These are phyloP conservation scores for Aramus guarauna DNA, from an alignment of 2,113 vertebrate species.

Conservation along the genomic window DNA sequence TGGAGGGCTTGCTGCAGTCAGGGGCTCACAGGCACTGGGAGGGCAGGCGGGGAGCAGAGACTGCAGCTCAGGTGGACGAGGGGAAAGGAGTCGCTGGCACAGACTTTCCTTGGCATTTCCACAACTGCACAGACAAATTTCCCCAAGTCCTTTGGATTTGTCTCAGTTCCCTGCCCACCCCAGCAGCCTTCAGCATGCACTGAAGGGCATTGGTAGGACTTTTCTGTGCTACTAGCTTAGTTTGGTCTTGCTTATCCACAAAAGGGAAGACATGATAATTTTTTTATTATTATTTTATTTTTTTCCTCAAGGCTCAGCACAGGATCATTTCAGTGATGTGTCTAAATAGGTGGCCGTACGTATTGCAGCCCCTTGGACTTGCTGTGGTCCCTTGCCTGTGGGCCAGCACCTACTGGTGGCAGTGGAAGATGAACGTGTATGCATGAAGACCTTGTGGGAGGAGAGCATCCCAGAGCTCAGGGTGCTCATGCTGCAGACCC, in stretches of 20 bases:
- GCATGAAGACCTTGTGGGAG: neutral
- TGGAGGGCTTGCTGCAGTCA: neutral
- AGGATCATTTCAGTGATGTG: neutral
- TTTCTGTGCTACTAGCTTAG: neutral
- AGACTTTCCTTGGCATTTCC: neutral
- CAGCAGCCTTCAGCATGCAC: neutral
- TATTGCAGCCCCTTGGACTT: neutral
- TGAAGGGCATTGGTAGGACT: neutral
- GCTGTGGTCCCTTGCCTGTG: neutral
- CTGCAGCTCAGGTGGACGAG: neutral
- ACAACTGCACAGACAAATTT: neutral
- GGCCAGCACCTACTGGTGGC: neutral
- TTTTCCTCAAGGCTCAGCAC: neutral
- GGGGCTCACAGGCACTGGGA: neutral
- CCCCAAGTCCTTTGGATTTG: neutral
- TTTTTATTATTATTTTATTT: too few species aligned
- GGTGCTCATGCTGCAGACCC: rapidly evolving
- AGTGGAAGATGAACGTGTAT: neutral
- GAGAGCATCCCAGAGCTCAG: neutral
- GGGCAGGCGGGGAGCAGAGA: neutral
- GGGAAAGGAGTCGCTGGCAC: neutral
- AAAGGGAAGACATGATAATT: neutral
- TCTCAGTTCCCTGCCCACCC: neutral
- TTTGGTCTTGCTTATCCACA: neutral
- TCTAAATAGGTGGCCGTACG: neutral